Percentiles rank a stretch among this genome's conserved stretches.
Evolutionary conservation across 2,888 invertebrate genomes (phyloP).

Genomic region (Dicyrtomina minuta): DNA sequence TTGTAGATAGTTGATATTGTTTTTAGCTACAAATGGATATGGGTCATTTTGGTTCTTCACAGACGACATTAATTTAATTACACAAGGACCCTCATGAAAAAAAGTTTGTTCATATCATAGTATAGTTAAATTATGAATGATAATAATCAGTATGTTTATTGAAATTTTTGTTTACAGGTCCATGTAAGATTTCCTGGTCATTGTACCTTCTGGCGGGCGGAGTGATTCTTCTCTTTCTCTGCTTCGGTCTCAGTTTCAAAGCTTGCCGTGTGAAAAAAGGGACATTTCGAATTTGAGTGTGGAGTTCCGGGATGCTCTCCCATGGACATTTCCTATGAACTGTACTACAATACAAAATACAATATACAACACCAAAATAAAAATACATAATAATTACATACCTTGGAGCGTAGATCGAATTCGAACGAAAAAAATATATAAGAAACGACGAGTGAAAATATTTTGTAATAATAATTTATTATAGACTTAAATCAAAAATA

Average conservation of each 20-base stretch:
- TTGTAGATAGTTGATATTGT: too few species aligned
- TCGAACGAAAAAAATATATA: not conserved
- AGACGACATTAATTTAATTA: too few species aligned
- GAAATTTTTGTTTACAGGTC: slow-evolving; percentile 61
- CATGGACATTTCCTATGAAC: slow-evolving; percentile 50
- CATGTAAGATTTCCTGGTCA: slow-evolving; percentile 64
- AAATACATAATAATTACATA: not conserved
- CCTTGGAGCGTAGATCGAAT: not conserved
- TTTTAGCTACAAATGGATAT: too few species aligned
- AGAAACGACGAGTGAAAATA: not conserved
- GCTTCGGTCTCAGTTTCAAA: slow-evolving; percentile 64
- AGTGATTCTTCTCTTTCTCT: slow-evolving; percentile 61
- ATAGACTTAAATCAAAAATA: not conserved
- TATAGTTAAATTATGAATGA: not conserved
- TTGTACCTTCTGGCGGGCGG: slow-evolving; percentile 62
- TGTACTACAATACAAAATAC: slow-evolving; percentile 4
- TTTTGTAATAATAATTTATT: not conserved
- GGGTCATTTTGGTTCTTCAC: too few species aligned
- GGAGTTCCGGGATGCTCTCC: slow-evolving; percentile 49
- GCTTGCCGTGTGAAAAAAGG: slow-evolving; percentile 63
- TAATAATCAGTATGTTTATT: slow-evolving; percentile 15
- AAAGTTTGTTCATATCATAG: too few species aligned
- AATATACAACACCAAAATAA: not conserved
- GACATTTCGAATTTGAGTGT: slow-evolving; percentile 60
- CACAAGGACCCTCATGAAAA: too few species aligned